Evolutionary conservation across 1,140 invertebrate species (phyloP), one percentile per base, ranked within the genome.

Genomic region (Ceratosolen solmsi): DNA sequence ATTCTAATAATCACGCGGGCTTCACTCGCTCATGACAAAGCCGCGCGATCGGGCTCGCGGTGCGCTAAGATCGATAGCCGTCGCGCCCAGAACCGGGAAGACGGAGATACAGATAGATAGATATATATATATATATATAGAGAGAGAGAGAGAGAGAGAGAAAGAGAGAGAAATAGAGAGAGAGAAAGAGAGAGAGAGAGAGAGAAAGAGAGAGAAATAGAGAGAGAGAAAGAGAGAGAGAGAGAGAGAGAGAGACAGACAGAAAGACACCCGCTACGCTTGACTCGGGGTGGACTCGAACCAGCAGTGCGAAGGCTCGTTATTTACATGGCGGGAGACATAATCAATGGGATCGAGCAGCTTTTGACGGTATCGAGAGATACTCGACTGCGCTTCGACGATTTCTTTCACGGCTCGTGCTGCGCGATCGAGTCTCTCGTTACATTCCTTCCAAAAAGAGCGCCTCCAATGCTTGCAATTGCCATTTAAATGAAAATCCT

Each of bases 51-150:
- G 46, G 65, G 20, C 38, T 63, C 74, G 58, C 22, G 70, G 22
- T 15, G 22, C 46, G 46, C 8, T 3, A 73, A 73, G 71, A 73
- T 73, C 71, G 71, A 73, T 73, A 38, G 15, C 15, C 87, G 89
- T 90, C 90, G 86, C 41, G 41, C 41, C 5, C 41, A 46, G 41
- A 7, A 5, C 41, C 41, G 5, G n/a, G 5, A 13, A 85, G 63
- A 82, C 84, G 25, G 41, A 41, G 41, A 84, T 86, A 86, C 83
- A 83, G 87, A 86, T 86, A 13, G 41, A 46, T 5, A 46, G 5
- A 46, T 5, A 46, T 5, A 46, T 5, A 65, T 30, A 65, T 30
- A 51, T 20, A 30, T n/a, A 72, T 38, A 17, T 25, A 70, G 8
- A 49, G 70, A 49, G 70, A 20, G 41, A 30, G 70, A 20, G 41